These are phyloP conservation scores for Nothobranchius furzeri DNA, from an alignment of 2,113 vertebrate species.

Conservation along the genomic window DNA sequence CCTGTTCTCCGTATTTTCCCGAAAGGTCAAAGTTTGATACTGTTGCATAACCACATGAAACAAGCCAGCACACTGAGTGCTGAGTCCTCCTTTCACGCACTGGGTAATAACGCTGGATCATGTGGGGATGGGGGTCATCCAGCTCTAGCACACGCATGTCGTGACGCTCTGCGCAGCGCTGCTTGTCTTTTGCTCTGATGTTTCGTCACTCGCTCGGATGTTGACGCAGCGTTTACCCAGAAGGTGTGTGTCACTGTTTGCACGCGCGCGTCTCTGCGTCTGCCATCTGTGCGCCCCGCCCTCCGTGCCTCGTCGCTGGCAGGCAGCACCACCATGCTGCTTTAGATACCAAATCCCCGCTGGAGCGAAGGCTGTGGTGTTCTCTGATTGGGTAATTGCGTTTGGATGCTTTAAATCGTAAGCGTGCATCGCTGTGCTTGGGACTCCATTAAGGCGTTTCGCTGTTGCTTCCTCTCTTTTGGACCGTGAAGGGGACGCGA, in stretches of 20 bases:
- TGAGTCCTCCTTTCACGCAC: no score
- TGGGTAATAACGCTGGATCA: no score
- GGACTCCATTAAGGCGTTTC: not conserved
- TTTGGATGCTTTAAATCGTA: conserved; percentile 10
- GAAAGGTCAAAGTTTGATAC: no score
- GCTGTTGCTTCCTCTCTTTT: not conserved
- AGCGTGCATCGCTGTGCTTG: not conserved
- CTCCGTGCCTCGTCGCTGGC: conserved; percentile 49
- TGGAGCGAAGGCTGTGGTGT: not conserved
- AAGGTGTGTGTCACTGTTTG: conserved; percentile 42
- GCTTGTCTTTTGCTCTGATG: not conserved
- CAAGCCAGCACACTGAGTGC: no score
- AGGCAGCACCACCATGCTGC: not conserved
- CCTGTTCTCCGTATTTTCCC: no score
- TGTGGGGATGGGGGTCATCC: not conserved
- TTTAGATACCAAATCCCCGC: conserved; percentile 43
- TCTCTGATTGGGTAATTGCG: conserved; percentile 26
- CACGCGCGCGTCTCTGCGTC: conserved; percentile 44
- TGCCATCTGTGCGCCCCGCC: conserved; percentile 32
- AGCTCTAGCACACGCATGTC: not conserved
- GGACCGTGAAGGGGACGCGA: not conserved
- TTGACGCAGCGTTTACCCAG: conserved; percentile 46
- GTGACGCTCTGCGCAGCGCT: not conserved
- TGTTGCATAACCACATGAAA: no score
- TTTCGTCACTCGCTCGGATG: conserved; percentile 18